Conservation (phyloP, 2,797 vertebrate genomes). For the Falco berigora region DNA sequence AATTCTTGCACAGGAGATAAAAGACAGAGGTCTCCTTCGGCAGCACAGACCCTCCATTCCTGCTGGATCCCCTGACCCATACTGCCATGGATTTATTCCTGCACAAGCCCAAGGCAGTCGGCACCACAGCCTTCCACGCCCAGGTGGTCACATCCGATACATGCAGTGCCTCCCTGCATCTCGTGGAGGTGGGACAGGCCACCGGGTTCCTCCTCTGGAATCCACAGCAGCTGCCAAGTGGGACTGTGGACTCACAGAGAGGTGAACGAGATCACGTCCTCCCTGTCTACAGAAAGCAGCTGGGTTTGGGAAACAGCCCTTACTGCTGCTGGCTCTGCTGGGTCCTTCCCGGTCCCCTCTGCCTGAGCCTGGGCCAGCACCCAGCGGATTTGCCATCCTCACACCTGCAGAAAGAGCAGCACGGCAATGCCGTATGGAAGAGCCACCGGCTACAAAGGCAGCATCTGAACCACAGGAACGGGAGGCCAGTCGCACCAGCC, state of each 20-base stretch:
- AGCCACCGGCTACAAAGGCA: neutral
- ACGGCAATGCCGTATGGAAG: fast-evolving
- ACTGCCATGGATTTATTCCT: neutral
- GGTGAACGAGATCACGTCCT: neutral
- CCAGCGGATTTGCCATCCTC: neutral
- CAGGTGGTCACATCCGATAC: fast-evolving
- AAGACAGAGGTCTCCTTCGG: neutral
- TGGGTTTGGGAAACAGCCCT: neutral
- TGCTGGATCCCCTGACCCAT: neutral
- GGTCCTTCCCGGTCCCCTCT: neutral
- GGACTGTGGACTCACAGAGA: neutral
- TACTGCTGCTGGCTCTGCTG: no score
- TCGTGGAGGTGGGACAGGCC: neutral
- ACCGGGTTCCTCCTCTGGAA: neutral
- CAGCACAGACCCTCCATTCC: neutral
- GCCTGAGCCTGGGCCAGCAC: neutral
- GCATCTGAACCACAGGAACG: neutral
- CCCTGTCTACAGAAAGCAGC: neutral
- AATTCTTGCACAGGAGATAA: neutral
- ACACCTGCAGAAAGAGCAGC: neutral
- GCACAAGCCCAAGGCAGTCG: neutral
- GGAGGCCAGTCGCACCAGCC: neutral
- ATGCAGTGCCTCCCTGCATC: neutral
- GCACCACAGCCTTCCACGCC: neutral
- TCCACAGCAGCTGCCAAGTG: neutral